Evolutionary conservation across 2,797 vertebrate genomes (phyloP).

Genomic region (Mycteria americana): DNA sequence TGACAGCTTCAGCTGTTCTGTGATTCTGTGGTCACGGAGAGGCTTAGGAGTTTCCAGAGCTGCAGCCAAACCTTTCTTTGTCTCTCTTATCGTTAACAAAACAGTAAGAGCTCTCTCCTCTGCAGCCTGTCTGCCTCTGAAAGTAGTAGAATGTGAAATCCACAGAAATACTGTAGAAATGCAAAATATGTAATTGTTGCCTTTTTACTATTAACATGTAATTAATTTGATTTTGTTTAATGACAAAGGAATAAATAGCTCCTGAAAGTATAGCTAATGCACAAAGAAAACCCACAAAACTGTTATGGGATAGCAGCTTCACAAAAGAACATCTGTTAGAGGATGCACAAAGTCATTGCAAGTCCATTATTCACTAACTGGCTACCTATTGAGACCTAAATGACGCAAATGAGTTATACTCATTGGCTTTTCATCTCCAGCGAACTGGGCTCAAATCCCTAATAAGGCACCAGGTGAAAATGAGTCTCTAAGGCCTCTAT

Average conservation of each 20-base stretch:
- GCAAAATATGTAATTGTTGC: neutral
- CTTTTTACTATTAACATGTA: neutral
- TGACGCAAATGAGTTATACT: slow-evolving; percentile 15
- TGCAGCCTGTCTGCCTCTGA: neutral
- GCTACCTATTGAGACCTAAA: slow-evolving; percentile 34
- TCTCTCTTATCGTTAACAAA: neutral
- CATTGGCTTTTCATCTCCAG: slow-evolving; percentile 38
- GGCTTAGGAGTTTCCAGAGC: neutral
- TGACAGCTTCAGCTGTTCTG: neutral
- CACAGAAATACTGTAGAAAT: neutral
- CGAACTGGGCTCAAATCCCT: neutral
- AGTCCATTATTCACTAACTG: slow-evolving; percentile 40
- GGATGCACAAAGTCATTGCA: slow-evolving; percentile 30
- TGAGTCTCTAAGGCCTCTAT: neutral
- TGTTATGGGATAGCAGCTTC: neutral
- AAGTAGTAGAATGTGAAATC: neutral
- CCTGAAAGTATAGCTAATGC: neutral
- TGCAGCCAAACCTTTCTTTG: neutral
- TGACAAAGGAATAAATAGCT: neutral
- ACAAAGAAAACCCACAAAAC: neutral
- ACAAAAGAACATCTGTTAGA: slow-evolving; percentile 53
- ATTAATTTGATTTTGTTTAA: neutral
- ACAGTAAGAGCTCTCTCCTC: neutral
- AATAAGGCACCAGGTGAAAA: slow-evolving; percentile 41
- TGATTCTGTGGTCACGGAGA: neutral